A percentile compares a stretch with the other conserved stretches of the same genome.
Conservation (phyloP, 2,888 invertebrate genomes). For the Atrina japonica region DNA sequence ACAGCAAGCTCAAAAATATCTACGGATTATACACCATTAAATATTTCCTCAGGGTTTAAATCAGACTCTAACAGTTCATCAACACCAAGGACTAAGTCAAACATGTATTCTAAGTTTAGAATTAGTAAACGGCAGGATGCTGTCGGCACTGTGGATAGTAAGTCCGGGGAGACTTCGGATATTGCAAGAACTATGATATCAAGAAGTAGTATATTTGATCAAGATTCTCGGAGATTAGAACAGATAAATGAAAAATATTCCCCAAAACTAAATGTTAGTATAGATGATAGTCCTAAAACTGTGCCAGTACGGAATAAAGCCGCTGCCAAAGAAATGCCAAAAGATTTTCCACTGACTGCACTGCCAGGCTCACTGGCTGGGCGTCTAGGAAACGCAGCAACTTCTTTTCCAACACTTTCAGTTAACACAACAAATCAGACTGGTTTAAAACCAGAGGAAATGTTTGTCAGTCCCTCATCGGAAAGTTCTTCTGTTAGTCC, state of each 20-base stretch:
- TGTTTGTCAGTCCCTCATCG: conserved; percentile 18
- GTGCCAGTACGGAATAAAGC: conserved; percentile 57
- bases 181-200: conserved; percentile 95
- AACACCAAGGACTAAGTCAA: conserved; percentile 37
- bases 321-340: conserved; percentile 57
- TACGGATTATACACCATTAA: conserved; percentile 45
- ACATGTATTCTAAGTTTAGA: conserved; percentile 76
- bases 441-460: conserved; percentile 30
- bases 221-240: conserved; percentile 95
- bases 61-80: conserved; percentile 46
- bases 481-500: conserved; percentile 9
- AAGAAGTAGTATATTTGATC: conserved; percentile 95
- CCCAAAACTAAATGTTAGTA: conserved; percentile 73
- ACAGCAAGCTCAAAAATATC: conserved; percentile 50
- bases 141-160: conserved; percentile 43
- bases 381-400: conserved; percentile 55
- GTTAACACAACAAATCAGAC: conserved; percentile 52
- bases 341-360: conserved; percentile 58
- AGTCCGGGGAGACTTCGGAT: conserved; percentile 92
- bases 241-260: conserved; percentile 90
- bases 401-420: conserved; percentile 60
- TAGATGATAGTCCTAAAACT: conserved; percentile 50
- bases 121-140: conserved; percentile 77
- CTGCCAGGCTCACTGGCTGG: conserved; percentile 61
- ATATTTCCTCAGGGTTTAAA: conserved; percentile 48